Conservation (phyloP, 2,888 invertebrate genomes). For the Cistogaster globosa region DNA sequence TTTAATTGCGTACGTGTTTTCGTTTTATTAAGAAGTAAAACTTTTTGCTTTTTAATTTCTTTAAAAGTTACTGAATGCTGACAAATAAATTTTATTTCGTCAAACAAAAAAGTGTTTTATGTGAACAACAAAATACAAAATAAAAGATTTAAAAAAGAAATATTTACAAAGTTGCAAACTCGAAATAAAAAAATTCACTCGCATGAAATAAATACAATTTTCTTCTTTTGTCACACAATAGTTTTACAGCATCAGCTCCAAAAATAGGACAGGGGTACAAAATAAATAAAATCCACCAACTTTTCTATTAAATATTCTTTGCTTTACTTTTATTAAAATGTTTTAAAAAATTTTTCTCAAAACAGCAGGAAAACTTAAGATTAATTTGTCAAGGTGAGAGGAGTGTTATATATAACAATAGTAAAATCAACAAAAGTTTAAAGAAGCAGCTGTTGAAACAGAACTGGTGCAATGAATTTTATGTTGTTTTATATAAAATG, state of each 20-base stretch:
- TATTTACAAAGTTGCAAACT: constrained; percentile 5
- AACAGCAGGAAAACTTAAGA: constrained; percentile 56
- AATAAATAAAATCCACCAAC: constrained; percentile 14
- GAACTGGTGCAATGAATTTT: background rate
- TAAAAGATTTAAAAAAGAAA: background rate
- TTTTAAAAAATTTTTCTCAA: constrained; percentile 18
- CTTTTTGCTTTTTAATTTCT: constrained; percentile 30
- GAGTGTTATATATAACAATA: constrained; percentile 50
- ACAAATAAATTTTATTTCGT: constrained; percentile 49
- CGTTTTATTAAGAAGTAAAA: background rate
- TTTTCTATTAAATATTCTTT: constrained; percentile 42
- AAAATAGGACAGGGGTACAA: constrained; percentile 10
- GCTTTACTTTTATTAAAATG: constrained; percentile 15
- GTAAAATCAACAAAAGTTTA: constrained; percentile 13
- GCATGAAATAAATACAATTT: constrained; percentile 24
- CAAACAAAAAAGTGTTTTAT: constrained; percentile 2
- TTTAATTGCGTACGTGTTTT: no score
- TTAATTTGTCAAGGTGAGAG: constrained; percentile 66
- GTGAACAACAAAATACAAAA: constrained; percentile 14
- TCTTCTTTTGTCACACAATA: constrained; percentile 42
- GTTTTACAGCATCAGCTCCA: constrained; percentile 48
- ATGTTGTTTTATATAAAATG: no score
- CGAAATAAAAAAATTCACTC: constrained; percentile 28
- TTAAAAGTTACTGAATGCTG: constrained; percentile 49
- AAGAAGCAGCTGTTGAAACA: constrained; percentile 1